Evolutionary conservation across 2,888 invertebrate genomes (phyloP).

Genomic region (Fissipunctia ypsillon): DNA sequence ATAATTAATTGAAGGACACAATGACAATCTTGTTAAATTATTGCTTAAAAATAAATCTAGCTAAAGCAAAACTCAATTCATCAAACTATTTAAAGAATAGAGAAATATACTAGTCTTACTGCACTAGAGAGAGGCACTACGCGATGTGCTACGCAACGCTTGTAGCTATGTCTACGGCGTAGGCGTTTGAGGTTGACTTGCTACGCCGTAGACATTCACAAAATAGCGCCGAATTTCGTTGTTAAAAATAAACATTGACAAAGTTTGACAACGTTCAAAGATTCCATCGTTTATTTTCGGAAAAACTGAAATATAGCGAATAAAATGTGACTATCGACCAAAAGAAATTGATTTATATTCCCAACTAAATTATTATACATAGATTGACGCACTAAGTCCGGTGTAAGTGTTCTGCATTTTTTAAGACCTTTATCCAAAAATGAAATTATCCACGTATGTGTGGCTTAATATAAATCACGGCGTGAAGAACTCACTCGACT

Average conservation of each 20-base stretch:
- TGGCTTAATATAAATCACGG: conserved; percentile 77
- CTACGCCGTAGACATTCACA: conserved; percentile 47
- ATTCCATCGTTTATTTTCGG: no score
- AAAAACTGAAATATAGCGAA: no score
- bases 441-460: conserved; percentile 61
- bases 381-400: no score
- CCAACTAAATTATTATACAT: no score
- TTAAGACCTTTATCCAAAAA: conserved; percentile 52
- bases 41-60: no score
- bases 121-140: conserved; percentile 1
- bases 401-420: conserved; percentile 31
- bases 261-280: no score
- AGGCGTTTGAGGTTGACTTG: conserved; percentile 21
- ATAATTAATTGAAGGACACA: neutral
- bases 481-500: conserved; percentile 77
- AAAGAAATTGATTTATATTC: no score
- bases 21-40: no score
- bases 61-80: no score
- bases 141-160: conserved; percentile 21
- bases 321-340: no score
- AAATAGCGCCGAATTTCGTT: neutral
- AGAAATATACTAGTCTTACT: no score
- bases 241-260: neutral
- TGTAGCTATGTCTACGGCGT: conserved; percentile 58
- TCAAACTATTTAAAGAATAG: no score